Percentiles rank a stretch among this genome's conserved stretches.
phyloP scores from a whole-genome alignment of 1,140 invertebrate species.

The Tetranychus urticae region DNA sequence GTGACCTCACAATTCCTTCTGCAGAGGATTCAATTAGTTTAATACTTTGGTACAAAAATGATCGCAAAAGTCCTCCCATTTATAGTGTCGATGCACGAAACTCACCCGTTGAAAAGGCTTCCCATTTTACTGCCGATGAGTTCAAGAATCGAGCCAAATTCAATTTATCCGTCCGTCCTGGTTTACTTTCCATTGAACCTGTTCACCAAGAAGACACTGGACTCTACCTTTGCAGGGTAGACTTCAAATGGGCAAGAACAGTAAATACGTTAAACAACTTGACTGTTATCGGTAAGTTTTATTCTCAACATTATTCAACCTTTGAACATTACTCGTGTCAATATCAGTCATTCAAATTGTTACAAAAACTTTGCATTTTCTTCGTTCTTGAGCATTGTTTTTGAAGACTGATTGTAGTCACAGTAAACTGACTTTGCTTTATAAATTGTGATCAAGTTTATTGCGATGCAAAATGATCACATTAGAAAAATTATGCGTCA shows the following conservation, averaged over 20 bases:
- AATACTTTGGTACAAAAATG: slow-evolving; percentile 69
- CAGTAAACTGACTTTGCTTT: too few relatives aligned
- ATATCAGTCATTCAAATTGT: neutral
- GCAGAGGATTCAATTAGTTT: slow-evolving; percentile 61
- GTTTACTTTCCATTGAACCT: slow-evolving; percentile 11
- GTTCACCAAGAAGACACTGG: slow-evolving; percentile 33
- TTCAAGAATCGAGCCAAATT: slow-evolving; percentile 3
- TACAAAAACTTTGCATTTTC: too few relatives aligned
- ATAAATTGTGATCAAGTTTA: too few relatives aligned
- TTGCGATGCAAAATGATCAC: too few relatives aligned
- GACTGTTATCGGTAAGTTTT: slow-evolving; percentile 54
- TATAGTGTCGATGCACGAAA: slow-evolving; percentile 15
- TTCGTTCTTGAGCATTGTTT: too few relatives aligned
- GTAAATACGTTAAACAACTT: slow-evolving; percentile 60
- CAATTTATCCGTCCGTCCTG: slow-evolving; percentile 19
- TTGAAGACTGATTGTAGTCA: neutral
- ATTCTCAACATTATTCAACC: too few relatives aligned
- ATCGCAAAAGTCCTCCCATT: slow-evolving; percentile 16
- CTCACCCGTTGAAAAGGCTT: slow-evolving; percentile 10
- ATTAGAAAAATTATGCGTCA: too few relatives aligned
- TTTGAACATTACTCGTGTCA: neutral
- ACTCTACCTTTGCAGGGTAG: slow-evolving; percentile 61
- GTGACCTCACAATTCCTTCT: slow-evolving; percentile 45
- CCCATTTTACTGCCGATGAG: slow-evolving; percentile 10
- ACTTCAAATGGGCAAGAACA: slow-evolving; percentile 63